A percentile compares a stretch with the other conserved stretches of the same genome.
phyloP scores from a whole-genome alignment of 2,888 invertebrate genomes.

The Cerastis rubricosa region DNA sequence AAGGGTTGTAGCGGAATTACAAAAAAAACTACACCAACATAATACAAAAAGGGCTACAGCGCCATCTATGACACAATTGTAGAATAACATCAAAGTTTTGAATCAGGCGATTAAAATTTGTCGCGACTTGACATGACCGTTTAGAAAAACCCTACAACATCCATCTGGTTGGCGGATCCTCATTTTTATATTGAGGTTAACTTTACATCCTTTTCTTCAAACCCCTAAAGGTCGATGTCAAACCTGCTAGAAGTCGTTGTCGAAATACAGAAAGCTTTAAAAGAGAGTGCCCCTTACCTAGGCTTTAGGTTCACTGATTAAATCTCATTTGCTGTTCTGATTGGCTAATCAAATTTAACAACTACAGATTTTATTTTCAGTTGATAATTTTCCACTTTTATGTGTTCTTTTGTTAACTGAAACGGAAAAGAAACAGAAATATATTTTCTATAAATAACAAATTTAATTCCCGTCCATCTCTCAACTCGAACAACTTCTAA shows the following conservation, averaged over 20 bases:
- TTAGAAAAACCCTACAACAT: too few species aligned
- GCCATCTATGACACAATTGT: too few species aligned
- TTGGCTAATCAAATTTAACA: neutral
- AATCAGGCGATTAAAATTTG: too few species aligned
- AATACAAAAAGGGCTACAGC: too few species aligned
- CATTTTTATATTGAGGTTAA: neutral
- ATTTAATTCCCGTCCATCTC: slow-evolving; percentile 42
- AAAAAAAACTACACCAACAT: too few species aligned
- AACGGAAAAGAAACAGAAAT: neutral
- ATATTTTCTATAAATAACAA: slow-evolving; percentile 12
- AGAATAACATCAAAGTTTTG: too few species aligned
- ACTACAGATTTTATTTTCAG: neutral
- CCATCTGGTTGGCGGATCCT: too few species aligned
- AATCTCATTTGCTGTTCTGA: neutral
- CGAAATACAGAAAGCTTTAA: neutral
- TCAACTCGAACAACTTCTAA: slow-evolving; percentile 43
- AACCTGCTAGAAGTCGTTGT: too few species aligned
- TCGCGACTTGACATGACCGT: too few species aligned
- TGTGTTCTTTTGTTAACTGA: neutral
- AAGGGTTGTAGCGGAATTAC: too few species aligned
- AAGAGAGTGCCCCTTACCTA: neutral
- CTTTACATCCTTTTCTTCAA: neutral
- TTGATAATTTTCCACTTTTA: too few species aligned
- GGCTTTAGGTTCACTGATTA: neutral
- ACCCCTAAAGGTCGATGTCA: neutral